Evolutionary conservation across 1,140 invertebrate species (phyloP), one percentile per base, ranked within the genome.

Genomic region (Coptotermes formosanus): DNA sequence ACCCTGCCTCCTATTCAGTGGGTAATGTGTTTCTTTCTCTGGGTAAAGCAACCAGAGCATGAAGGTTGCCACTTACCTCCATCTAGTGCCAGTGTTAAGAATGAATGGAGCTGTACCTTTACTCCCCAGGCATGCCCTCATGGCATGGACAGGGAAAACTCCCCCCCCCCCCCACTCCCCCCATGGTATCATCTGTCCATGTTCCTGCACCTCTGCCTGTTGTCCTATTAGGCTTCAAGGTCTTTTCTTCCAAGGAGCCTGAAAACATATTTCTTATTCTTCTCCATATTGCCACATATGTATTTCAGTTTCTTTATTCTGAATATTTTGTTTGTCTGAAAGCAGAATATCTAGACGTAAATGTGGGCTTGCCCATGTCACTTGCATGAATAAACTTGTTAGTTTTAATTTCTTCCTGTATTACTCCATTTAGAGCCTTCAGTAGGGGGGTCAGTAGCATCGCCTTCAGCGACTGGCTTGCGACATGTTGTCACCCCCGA

Each of bases 401-500:
- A 30, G n/a, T 75, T 75, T 25, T 75, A 75, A 75, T 75, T 8
- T 75, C 9, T 75, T 75, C 52, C 52, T 55, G 52, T 55, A 55
- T 55, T 16, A 21, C 52, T 55, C 64, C 64, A 30, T 75, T 16
- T 75, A 75, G 64, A 75, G 14, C 64, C 64, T 75, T 52, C 83
- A 52, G 83, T 52, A 48, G 43, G 44, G 30, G 83, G 23, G 21
- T n/a, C 87, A 45, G 86, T 84, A 45, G 21, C 91, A 84, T 89
- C 90, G 45, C 91, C 91, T 87, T 91, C 92, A 88, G 91, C 91
- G 83, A 88, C 90, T 19, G 92, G 92, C 32, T 89, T 94, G 87
- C 94, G 95, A 87, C 94, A 95, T 90, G 95, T 96, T 87, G 89
- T 91, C 84, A 95, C 95, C 86, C 95, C 96, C 84, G 94, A 95